These are phyloP conservation scores for Syngnathus scovelli DNA, from an alignment of 2,113 vertebrate genomes.

Conservation along the genomic window DNA sequence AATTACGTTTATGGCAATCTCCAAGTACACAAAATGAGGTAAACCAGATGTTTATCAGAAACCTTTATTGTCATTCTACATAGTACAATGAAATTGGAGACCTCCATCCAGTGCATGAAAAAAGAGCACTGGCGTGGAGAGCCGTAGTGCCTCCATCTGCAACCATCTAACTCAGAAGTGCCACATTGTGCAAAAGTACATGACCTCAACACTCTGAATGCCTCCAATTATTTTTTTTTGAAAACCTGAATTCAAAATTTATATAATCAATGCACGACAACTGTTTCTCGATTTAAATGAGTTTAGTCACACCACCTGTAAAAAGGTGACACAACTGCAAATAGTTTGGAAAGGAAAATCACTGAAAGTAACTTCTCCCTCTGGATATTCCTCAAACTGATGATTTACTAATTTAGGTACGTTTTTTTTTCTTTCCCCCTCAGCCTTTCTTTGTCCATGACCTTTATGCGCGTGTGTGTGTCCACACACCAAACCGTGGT, in stretches of 20 bases:
- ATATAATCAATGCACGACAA: neutral
- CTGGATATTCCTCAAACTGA: too few species aligned
- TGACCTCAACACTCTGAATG: neutral
- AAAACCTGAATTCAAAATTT: neutral
- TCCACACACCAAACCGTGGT: conserved; percentile 22
- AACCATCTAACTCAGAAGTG: neutral
- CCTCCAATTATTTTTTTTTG: too few species aligned
- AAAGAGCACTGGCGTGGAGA: too few species aligned
- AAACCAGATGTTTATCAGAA: neutral
- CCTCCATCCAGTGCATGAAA: too few species aligned
- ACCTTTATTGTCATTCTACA: too few species aligned
- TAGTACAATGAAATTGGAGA: too few species aligned
- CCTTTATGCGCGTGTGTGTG: neutral
- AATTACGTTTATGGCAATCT: neutral
- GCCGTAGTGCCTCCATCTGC: neutral
- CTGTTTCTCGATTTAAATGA: neutral
- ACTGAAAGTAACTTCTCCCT: neutral
- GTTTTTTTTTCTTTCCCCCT: too few species aligned
- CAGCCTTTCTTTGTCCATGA: neutral
- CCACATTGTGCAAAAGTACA: neutral
- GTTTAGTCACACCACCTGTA: too few species aligned
- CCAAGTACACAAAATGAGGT: neutral
- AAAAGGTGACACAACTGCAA: too few species aligned
- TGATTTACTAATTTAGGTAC: too few species aligned
- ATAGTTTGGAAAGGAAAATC: neutral